A percentile compares a stretch with the other conserved stretches of the same genome.
Conservation (phyloP, 2,113 vertebrate genomes). For the Ceratotherium simum region DNA sequence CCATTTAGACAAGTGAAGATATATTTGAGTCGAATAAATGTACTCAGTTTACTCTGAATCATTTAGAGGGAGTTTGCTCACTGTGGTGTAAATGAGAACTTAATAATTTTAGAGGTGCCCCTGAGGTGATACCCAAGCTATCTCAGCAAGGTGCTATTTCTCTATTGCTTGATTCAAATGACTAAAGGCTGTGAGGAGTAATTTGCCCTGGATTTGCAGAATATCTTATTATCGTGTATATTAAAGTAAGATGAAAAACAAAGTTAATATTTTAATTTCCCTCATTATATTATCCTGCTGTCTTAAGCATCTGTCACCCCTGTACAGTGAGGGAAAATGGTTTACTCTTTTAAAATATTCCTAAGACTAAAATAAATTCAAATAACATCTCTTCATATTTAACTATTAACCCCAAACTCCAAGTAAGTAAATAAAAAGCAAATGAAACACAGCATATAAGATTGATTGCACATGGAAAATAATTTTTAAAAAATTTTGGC, state of each 20-base stretch:
- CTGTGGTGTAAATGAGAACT: slow-evolving; percentile 34
- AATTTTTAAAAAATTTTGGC: neutral
- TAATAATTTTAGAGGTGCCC: slow-evolving; percentile 27
- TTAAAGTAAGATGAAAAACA: neutral
- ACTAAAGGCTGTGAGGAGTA: neutral
- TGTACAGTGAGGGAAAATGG: neutral
- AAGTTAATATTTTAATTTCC: slow-evolving; percentile 4
- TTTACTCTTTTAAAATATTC: neutral
- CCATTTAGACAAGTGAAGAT: slow-evolving; percentile 60
- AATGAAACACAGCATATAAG: neutral
- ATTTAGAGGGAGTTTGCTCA: neutral
- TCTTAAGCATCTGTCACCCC: neutral
- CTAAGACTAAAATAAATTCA: neutral
- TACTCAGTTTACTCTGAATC: slow-evolving; percentile 6
- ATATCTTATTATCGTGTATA: slow-evolving; percentile 8
- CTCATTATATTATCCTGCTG: neutral
- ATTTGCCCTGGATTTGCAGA: slow-evolving; percentile 2
- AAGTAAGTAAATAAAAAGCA: neutral
- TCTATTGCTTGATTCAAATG: slow-evolving; percentile 18
- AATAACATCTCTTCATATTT: neutral
- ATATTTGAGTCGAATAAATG: slow-evolving; percentile 48
- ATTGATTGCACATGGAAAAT: neutral
- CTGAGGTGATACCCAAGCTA: neutral
- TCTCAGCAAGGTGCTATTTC: slow-evolving; percentile 27
- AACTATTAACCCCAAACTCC: neutral